Percentiles rank a stretch among this genome's conserved stretches.
Conservation (phyloP, 1,140 invertebrate species). For the Drosophila bipectinata region DNA sequence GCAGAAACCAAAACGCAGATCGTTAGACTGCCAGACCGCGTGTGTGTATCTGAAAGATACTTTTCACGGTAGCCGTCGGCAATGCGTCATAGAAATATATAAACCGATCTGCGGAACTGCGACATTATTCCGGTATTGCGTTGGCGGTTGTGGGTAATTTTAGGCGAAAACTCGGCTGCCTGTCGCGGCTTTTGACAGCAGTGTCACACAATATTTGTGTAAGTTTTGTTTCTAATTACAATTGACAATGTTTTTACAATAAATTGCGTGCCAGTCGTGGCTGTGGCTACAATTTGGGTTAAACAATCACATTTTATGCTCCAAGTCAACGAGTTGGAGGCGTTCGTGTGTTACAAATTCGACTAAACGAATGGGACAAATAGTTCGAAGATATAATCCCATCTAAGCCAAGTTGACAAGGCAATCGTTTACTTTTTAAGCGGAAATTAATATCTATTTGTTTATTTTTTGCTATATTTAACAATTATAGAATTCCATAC, state of each 20-base stretch:
- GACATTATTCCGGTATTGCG: conserved; percentile 17
- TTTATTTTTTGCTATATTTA: neutral
- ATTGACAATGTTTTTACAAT: conserved; percentile 81
- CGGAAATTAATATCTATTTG: neutral
- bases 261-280: conserved; percentile 66
- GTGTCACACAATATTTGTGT: conserved; percentile 62
- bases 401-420: conserved; percentile 18
- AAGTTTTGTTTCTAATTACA: conserved; percentile 67
- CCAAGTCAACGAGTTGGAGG: conserved; percentile 55
- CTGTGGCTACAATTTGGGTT: conserved; percentile 63
- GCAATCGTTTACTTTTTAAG: conserved; percentile 48
- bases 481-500: conserved; percentile 17
- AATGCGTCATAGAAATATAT: conserved; percentile 58
- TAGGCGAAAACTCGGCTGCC: conserved; percentile 53
- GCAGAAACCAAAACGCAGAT: neutral
- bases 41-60: conserved; percentile 44
- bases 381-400: too few relatives aligned
- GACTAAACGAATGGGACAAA: conserved; percentile 44
- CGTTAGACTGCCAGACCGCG: conserved; percentile 22
- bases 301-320: conserved; percentile 72
- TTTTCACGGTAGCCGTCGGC: conserved; percentile 64
- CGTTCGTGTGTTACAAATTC: conserved; percentile 76
- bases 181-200: conserved; percentile 61
- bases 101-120: neutral
- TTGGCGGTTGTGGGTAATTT: conserved; percentile 64